Evolutionary conservation across 37 sponge, comb jelly and placozoan genomes (phyloP).

Genomic region (Petrosia ficiformis): DNA sequence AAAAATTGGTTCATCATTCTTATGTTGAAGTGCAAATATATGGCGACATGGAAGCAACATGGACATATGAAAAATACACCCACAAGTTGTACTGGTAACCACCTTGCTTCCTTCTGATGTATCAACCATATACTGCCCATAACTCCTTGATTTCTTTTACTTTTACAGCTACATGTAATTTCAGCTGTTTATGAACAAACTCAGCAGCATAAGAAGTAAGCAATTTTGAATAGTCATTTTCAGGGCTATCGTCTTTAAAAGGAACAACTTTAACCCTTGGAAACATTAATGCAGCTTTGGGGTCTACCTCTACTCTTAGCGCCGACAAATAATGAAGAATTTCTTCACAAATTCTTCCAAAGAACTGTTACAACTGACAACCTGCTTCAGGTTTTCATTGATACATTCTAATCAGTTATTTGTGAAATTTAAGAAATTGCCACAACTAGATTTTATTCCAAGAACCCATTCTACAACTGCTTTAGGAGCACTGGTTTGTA

Average conservation of each 20-base stretch:
- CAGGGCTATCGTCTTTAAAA: slow-evolving; percentile 15
- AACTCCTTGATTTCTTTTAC: slow-evolving; percentile 13
- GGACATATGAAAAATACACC: slow-evolving; percentile 33
- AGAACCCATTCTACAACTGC: slow-evolving; percentile 63
- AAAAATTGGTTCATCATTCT: slow-evolving; percentile 15
- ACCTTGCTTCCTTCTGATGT: slow-evolving; percentile 28
- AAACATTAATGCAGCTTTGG: slow-evolving; percentile 24
- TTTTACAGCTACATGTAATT: background rate
- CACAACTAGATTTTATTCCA: slow-evolving; percentile 24
- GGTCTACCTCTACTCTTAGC: slow-evolving; percentile 46
- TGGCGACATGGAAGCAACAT: slow-evolving; percentile 61
- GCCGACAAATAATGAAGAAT: slow-evolving; percentile 24
- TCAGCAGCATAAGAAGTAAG: slow-evolving; percentile 40
- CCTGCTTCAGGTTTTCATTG: slow-evolving; percentile 58
- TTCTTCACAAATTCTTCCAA: slow-evolving; percentile 19
- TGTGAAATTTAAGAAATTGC: slow-evolving; percentile 26
- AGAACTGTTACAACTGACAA: too few relatives aligned
- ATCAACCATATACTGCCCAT: slow-evolving; percentile 5
- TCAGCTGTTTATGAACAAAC: background rate
- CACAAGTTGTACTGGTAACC: slow-evolving; percentile 20
- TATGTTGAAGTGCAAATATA: slow-evolving; percentile 41
- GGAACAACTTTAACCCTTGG: slow-evolving; percentile 11
- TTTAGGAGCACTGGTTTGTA: slow-evolving; percentile 16
- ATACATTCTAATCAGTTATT: slow-evolving; percentile 58
- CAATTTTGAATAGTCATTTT: slow-evolving; percentile 24